These are phyloP conservation scores for Stegana nigrithorax DNA, from an alignment of 2,888 invertebrate genomes.

Conservation along the genomic window DNA sequence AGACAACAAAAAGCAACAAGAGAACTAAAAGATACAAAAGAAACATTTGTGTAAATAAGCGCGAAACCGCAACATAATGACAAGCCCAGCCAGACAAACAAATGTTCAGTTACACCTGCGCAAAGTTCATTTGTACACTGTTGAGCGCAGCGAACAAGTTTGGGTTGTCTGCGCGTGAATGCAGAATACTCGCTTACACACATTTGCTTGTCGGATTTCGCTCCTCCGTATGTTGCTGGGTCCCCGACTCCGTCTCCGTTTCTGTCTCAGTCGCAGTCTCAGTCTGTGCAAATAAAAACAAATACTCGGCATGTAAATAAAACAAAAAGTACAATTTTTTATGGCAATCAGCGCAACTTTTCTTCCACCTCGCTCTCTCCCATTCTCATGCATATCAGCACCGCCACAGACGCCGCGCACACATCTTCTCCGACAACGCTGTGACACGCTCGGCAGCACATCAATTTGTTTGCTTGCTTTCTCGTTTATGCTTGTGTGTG, in stretches of 20 bases:
- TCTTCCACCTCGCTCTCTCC: too few relatives aligned
- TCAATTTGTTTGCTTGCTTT: slow-evolving; percentile 1
- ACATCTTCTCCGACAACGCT: neutral
- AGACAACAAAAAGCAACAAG: slow-evolving; percentile 20
- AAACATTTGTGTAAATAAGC: slow-evolving; percentile 1
- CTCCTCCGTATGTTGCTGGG: neutral
- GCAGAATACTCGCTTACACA: too few relatives aligned
- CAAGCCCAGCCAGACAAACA: neutral
- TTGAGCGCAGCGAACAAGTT: neutral
- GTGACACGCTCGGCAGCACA: neutral
- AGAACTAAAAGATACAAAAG: slow-evolving; percentile 10
- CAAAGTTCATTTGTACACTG: neutral
- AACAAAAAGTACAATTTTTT: slow-evolving; percentile 47
- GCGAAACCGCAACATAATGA: neutral
- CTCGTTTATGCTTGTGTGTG: neutral
- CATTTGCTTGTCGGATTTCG: too few relatives aligned
- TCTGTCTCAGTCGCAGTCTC: neutral
- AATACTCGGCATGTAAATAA: slow-evolving; percentile 38
- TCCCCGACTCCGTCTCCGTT: neutral
- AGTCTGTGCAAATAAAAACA: slow-evolving; percentile 24
- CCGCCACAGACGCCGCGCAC: too few relatives aligned
- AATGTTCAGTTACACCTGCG: neutral
- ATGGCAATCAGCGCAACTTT: slow-evolving; percentile 58
- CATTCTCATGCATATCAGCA: too few relatives aligned
- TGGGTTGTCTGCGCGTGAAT: slow-evolving; percentile 1